phyloP scores from a whole-genome alignment of 2,888 invertebrate genomes.

The Flexamia atlantica region DNA sequence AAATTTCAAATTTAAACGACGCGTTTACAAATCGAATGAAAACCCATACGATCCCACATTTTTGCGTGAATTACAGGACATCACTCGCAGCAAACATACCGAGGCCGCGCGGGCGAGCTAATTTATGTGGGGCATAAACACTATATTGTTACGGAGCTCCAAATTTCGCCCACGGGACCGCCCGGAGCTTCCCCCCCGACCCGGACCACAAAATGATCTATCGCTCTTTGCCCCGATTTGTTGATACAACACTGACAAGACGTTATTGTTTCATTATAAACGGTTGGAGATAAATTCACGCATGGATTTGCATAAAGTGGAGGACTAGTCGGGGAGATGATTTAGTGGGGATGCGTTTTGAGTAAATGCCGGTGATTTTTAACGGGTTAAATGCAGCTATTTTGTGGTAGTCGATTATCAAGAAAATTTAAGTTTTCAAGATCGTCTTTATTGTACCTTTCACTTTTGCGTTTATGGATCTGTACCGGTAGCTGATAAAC shows the following conservation, averaged over 20 bases:
- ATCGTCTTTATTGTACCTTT: too few species aligned
- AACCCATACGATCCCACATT: too few species aligned
- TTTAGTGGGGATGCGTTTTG: background rate
- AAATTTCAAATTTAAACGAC: too few species aligned
- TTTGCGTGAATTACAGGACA: too few species aligned
- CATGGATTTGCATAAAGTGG: constrained; percentile 13
- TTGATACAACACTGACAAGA: constrained; percentile 30
- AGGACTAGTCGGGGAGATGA: background rate
- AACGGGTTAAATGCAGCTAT: too few species aligned
- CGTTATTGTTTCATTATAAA: constrained; percentile 48
- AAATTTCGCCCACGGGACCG: constrained; percentile 9
- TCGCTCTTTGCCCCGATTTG: constrained; percentile 11
- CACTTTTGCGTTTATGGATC: too few species aligned
- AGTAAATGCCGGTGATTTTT: too few species aligned
- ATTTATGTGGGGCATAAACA: background rate
- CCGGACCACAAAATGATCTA: background rate
- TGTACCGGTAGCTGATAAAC: too few species aligned
- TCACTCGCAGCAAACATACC: too few species aligned
- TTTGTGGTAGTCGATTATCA: too few species aligned
- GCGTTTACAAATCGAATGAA: too few species aligned
- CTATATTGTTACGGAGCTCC: background rate
- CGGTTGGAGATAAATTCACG: constrained; percentile 5
- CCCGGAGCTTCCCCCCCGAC: background rate
- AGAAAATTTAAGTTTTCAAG: too few species aligned
- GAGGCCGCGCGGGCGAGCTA: background rate